phyloP scores from a whole-genome alignment of 2,113 vertebrate species.

The Mobula hypostoma region DNA sequence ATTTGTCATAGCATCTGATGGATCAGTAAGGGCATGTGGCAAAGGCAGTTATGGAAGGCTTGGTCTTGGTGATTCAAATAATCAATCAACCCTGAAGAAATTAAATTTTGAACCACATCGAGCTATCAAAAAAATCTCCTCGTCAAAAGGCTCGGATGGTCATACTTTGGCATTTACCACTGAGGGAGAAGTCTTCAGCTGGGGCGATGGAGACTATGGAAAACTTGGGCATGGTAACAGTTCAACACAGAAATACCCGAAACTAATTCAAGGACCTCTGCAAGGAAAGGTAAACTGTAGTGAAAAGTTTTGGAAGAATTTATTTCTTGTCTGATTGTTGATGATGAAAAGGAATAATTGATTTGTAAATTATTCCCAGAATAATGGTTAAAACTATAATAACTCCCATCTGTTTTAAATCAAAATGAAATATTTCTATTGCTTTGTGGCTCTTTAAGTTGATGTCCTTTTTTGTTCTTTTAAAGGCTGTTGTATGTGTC shows the following conservation, averaged over 20 bases:
- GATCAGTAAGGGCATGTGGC: constrained; percentile 73
- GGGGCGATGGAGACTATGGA: constrained; percentile 77
- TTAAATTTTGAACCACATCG: constrained; percentile 75
- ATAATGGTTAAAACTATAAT: not conserved
- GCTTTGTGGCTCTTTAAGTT: not conserved
- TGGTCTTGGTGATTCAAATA: constrained; percentile 74
- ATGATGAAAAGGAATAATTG: not conserved
- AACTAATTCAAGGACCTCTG: constrained; percentile 73
- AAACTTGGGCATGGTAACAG: constrained; percentile 77
- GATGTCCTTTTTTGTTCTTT: not conserved
- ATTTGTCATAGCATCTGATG: constrained; percentile 74
- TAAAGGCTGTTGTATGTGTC: constrained; percentile 71
- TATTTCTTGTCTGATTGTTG: not conserved
- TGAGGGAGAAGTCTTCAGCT: constrained; percentile 78
- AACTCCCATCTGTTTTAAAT: not conserved
- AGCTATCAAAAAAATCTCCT: constrained; percentile 75
- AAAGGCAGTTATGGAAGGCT: constrained; percentile 77
- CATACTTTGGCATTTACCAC: constrained; percentile 75
- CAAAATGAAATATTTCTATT: not conserved
- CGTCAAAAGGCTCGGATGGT: constrained; percentile 78
- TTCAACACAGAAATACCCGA: constrained; percentile 77
- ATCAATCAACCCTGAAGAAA: constrained; percentile 78
- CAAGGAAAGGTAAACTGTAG: constrained; percentile 67
- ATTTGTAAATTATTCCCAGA: too few relatives aligned
- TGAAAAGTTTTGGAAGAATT: not conserved